Conservation (phyloP, 2,797 vertebrate genomes). For the Falco novaeseelandiae region DNA sequence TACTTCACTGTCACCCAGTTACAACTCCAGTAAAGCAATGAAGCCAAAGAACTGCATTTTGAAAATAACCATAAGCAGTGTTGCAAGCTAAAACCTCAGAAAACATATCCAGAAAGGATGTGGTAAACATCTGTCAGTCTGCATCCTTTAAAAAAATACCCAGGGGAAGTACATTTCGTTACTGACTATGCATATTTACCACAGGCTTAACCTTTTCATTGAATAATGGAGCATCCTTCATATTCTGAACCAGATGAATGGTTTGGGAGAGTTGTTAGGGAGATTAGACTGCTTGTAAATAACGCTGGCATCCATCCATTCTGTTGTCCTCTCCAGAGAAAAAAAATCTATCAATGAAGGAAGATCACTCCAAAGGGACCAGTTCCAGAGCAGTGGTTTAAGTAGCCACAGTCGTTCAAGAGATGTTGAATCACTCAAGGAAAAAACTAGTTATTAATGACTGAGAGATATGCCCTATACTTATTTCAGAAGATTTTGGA, state of each 20-base stretch:
- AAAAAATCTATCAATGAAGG: background rate
- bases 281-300: constrained; percentile 28
- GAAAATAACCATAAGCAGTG: background rate
- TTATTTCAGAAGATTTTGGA: background rate
- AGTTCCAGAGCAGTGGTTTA: background rate
- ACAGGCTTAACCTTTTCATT: constrained; percentile 39
- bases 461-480: background rate
- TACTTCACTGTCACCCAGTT: background rate
- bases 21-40: background rate
- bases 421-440: background rate
- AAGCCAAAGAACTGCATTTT: background rate
- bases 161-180: constrained; percentile 44
- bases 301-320: background rate
- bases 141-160: constrained; percentile 19
- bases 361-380: background rate
- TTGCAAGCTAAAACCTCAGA: background rate
- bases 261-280: background rate
- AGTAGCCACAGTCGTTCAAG: background rate
- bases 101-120: constrained; percentile 44
- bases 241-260: constrained; percentile 35
- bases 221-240: constrained; percentile 20
- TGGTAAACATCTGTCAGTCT: constrained; percentile 39
- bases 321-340: background rate
- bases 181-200: constrained; percentile 18
- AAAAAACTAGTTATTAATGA: background rate